Conservation (phyloP, 2,113 vertebrate genomes). For the Canis aureus region DNA sequence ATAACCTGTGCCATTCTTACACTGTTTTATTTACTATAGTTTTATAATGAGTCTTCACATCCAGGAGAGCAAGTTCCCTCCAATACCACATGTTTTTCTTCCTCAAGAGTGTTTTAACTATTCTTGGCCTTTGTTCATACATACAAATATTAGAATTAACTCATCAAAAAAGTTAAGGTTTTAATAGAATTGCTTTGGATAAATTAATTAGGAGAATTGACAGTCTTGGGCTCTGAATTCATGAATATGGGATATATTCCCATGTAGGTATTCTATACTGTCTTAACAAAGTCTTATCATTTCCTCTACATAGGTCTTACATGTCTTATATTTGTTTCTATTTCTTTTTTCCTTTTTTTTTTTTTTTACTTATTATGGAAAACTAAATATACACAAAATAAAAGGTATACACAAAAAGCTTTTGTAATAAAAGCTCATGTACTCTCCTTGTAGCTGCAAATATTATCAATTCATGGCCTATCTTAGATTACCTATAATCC, state of each 20-base stretch:
- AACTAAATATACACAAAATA: not conserved
- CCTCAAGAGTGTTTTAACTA: not conserved
- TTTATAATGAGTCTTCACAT: not conserved
- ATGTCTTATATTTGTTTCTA: not conserved
- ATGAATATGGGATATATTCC: not conserved
- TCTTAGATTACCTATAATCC: not conserved
- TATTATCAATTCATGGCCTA: not conserved
- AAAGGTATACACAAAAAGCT: not conserved
- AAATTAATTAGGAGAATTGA: not conserved
- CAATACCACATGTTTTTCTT: not conserved
- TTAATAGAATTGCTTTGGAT: not conserved
- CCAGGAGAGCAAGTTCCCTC: not conserved
- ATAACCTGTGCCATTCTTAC: not conserved
- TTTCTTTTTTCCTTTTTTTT: conserved; percentile 17
- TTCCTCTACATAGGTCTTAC: not conserved
- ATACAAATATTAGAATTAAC: conserved; percentile 7
- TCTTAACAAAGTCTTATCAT: not conserved
- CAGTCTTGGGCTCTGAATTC: not conserved
- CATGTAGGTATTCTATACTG: not conserved
- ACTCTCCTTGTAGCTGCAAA: not conserved
- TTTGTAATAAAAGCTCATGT: not conserved
- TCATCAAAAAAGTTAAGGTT: not conserved
- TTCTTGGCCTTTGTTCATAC: not conserved
- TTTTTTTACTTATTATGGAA: not conserved
- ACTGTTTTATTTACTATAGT: not conserved